phyloP scores from a whole-genome alignment of 1,140 invertebrate genomes.

The Drosophila novamexicana region DNA sequence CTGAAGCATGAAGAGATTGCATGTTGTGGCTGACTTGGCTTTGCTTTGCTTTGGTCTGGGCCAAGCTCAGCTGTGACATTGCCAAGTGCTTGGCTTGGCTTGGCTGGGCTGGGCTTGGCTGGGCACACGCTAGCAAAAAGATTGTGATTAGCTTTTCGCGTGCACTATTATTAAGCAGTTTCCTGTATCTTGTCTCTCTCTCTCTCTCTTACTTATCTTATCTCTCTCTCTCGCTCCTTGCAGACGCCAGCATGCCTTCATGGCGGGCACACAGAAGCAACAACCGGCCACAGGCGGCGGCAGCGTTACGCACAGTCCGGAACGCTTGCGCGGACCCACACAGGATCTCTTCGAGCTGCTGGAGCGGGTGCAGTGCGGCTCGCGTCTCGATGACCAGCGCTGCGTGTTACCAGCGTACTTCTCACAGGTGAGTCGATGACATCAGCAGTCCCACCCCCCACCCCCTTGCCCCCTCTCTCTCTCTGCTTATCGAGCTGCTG shows the following conservation, averaged over 20 bases:
- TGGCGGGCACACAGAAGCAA: slow-evolving; percentile 81
- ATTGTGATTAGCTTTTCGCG: slow-evolving; percentile 63
- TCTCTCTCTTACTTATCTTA: background rate
- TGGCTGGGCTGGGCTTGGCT: slow-evolving; percentile 23
- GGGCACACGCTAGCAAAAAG: slow-evolving; percentile 15
- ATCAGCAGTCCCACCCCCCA: background rate
- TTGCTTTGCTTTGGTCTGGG: slow-evolving; percentile 15
- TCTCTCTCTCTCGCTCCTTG: slow-evolving; percentile 29
- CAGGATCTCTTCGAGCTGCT: slow-evolving; percentile 95
- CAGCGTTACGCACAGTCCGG: slow-evolving; percentile 84
- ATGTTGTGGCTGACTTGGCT: slow-evolving; percentile 21
- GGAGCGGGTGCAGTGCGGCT: slow-evolving; percentile 93
- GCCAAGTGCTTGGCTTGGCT: slow-evolving; percentile 19
- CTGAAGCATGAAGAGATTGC: slow-evolving; percentile 71
- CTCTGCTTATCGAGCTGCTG: background rate
- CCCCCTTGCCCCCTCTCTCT: background rate
- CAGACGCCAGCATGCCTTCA: slow-evolving; percentile 85
- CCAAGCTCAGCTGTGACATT: slow-evolving; percentile 48
- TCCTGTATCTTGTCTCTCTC: slow-evolving; percentile 39
- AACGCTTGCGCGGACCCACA: slow-evolving; percentile 88
- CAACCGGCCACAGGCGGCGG: slow-evolving; percentile 67
- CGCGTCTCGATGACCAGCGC: slow-evolving; percentile 96
- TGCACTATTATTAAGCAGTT: slow-evolving; percentile 67
- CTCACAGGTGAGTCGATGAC: slow-evolving; percentile 89
- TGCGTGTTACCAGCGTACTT: slow-evolving; percentile 95